phyloP scores from a whole-genome alignment of 2,888 invertebrate genomes.

The Oeneis ivallda region DNA sequence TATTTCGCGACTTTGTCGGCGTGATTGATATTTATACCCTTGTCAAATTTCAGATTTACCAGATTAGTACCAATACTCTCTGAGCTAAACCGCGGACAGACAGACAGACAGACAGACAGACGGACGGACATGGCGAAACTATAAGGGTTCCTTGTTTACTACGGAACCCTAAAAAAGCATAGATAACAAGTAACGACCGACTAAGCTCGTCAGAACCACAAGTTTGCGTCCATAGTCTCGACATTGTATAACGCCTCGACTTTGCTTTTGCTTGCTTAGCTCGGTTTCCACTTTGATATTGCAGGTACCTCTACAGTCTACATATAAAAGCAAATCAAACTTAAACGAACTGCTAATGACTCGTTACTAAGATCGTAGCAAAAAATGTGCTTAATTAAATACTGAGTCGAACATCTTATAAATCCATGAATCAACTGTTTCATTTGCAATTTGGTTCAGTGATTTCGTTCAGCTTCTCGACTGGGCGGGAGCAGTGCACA shows the following conservation, averaged over 20 bases:
- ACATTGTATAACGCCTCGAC: too few species aligned
- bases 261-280: neutral
- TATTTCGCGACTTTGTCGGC: too few species aligned
- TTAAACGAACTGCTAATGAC: conserved; percentile 3
- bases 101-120: too few species aligned
- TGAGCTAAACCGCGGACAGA: too few species aligned
- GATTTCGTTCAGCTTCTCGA: conserved; percentile 63
- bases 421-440: conserved; percentile 43
- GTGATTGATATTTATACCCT: too few species aligned
- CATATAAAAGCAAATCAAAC: neutral
- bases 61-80: too few species aligned
- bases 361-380: neutral
- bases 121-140: too few species aligned
- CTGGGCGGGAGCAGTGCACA: conserved; percentile 48
- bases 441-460: conserved; percentile 72
- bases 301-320: neutral
- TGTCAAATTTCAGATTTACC: too few species aligned
- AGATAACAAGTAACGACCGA: too few species aligned
- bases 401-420: conserved; percentile 36
- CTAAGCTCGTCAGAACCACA: neutral
- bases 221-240: neutral
- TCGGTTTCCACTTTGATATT: neutral
- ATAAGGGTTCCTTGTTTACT: too few species aligned
- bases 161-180: too few species aligned
- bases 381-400: conserved; percentile 28